Percentiles rank a stretch among this genome's conserved stretches.
phyloP scores from a whole-genome alignment of 2,888 invertebrate genomes.

The Hedychridium roseum region DNA sequence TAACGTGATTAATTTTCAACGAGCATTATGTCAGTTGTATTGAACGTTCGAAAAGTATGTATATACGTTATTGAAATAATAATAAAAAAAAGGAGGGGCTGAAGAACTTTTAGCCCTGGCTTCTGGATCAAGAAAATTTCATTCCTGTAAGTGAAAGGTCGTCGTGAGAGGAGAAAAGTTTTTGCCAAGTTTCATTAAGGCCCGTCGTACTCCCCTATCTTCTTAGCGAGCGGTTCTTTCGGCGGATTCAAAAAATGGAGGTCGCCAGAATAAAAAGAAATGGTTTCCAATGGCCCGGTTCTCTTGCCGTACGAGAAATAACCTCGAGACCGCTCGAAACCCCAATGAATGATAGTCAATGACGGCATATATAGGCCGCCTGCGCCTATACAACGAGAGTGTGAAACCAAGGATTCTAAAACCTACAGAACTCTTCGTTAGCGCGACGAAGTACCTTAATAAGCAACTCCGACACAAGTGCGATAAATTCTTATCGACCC shows the following conservation, averaged over 20 bases:
- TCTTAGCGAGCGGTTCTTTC: conserved; percentile 23
- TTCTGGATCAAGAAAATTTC: conserved; percentile 6
- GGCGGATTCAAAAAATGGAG: conserved; percentile 44
- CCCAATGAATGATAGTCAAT: conserved; percentile 41
- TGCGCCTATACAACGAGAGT: too few species aligned
- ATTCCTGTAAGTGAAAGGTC: background rate
- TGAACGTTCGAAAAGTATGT: too few species aligned
- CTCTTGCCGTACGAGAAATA: conserved; percentile 34
- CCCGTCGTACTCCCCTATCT: conserved; percentile 40
- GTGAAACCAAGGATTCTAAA: too few species aligned
- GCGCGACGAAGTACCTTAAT: too few species aligned
- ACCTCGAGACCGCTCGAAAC: conserved; percentile 29
- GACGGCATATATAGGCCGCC: conserved; percentile 28
- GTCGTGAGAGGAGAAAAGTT: conserved; percentile 14
- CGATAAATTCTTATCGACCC: too few species aligned
- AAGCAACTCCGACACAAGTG: too few species aligned
- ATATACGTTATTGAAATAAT: too few species aligned
- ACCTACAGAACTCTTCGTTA: too few species aligned
- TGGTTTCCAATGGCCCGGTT: conserved; percentile 38
- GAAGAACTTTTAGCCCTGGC: too few species aligned
- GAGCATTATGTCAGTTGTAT: too few species aligned
- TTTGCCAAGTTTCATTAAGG: conserved; percentile 34
- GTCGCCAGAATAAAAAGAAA: conserved; percentile 30
- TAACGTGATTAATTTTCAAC: too few species aligned
- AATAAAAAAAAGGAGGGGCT: too few species aligned